phyloP scores from a whole-genome alignment of 2,113 vertebrate genomes.

The Zosterops hypoxanthus region DNA sequence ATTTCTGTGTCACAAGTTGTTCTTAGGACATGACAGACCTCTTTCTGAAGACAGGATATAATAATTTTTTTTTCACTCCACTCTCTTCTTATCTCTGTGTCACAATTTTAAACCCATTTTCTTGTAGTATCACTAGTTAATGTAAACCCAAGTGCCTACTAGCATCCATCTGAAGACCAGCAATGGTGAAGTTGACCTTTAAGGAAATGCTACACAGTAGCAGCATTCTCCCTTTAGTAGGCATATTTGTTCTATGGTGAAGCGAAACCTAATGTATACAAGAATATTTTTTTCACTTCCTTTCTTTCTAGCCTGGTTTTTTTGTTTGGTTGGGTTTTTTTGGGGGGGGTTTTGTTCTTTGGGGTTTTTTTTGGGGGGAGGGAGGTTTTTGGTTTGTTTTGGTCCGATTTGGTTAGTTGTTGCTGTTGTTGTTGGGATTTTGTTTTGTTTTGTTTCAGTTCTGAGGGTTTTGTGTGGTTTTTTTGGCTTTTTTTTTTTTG shows the following conservation, averaged over 20 bases:
- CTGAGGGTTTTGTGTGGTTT: no score
- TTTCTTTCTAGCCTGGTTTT: rapidly evolving
- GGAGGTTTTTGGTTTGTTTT: no score
- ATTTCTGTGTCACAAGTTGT: background rate
- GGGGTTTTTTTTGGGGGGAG: no score
- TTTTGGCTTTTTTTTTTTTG: no score
- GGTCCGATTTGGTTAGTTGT: background rate
- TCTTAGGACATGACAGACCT: background rate
- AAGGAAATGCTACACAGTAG: background rate
- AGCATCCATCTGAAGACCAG: background rate
- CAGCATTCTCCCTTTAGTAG: background rate
- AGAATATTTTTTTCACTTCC: background rate
- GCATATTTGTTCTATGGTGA: background rate
- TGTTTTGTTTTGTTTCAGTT: background rate
- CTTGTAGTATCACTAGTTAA: background rate
- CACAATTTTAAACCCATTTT: background rate
- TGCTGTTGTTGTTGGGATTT: background rate
- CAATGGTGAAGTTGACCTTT: background rate
- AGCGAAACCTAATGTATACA: background rate
- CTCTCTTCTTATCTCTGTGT: background rate
- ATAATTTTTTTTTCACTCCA: background rate
- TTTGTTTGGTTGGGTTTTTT: rapidly evolving
- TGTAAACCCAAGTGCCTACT: background rate
- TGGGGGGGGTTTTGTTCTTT: no score
- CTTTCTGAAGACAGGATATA: background rate